Percentiles rank a stretch among this genome's conserved stretches.
phyloP scores from a whole-genome alignment of 2,797 vertebrate species.

The Staurois parvus region DNA sequence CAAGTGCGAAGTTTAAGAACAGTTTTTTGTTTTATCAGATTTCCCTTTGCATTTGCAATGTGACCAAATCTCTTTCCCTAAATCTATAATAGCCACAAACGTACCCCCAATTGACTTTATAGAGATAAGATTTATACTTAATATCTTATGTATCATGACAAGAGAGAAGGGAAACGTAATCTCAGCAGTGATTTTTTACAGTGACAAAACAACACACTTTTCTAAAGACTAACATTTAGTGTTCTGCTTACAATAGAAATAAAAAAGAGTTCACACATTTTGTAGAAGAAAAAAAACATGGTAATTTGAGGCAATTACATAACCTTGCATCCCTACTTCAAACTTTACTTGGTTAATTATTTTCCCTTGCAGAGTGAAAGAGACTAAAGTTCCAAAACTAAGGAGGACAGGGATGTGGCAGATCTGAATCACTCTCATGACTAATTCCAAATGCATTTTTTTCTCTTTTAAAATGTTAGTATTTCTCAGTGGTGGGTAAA shows the following conservation, averaged over 20 bases:
- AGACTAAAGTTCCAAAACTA: constrained; percentile 66
- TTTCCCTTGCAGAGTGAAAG: constrained; percentile 69
- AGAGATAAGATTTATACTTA: too few species aligned
- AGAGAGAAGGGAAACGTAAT: background rate
- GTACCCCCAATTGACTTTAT: too few species aligned
- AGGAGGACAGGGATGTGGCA: constrained; percentile 73
- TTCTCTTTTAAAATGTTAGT: constrained; percentile 74
- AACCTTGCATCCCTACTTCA: constrained; percentile 2
- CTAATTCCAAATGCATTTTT: constrained; percentile 72
- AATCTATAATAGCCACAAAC: too few species aligned
- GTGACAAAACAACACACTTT: background rate
- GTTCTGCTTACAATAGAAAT: background rate
- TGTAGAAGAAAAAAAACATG: background rate
- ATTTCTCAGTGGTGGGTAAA: constrained; percentile 81
- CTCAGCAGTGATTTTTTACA: too few species aligned
- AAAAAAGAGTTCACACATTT: background rate
- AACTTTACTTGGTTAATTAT: constrained; percentile 24
- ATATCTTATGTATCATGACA: too few species aligned
- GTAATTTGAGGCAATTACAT: constrained; percentile 36
- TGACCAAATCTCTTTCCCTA: too few species aligned
- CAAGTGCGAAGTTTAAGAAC: too few species aligned
- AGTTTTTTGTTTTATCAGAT: too few species aligned
- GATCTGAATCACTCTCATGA: constrained; percentile 82
- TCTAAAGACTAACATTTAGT: constrained; percentile 3
- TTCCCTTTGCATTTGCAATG: too few species aligned